Base-by-base conservation (phyloP, 2,888 invertebrate genomes). In the Sthenelais limicola region DNA sequence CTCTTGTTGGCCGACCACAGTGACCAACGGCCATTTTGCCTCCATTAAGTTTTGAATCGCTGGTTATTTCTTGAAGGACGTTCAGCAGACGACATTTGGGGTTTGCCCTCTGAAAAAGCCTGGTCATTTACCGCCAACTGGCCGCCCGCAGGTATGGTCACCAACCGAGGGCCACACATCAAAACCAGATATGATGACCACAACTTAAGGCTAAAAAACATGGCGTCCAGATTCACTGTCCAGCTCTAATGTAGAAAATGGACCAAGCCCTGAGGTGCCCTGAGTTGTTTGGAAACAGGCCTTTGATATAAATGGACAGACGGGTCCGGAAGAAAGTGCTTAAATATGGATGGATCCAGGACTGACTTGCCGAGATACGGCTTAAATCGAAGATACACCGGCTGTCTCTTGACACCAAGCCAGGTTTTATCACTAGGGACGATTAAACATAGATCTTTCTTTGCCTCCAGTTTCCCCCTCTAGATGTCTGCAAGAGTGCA, bases 201-300 rank as follows among this genome's bases (percentile, higher is more conserved):
- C 3, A 32, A 32, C 56, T 5, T 12, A 24, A 24, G 33, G 33
- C 28, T n/a, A 15, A 56, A 15, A n/a, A 4, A 32, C 30, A 18
- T 5, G 32, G 56, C 56, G 49, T 49, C n/a, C n/a, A n/a, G n/a
- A n/a, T n/a, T n/a, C n/a, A n/a, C n/a, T n/a, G n/a, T n/a, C n/a
- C n/a, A n/a, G n/a, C 56, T 33, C 56, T 56, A 56, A 56, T 56
- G 56, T 56, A 56, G 56, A 56, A 56, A 56, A 56, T 56, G 56
- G 56, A 56, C 56, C 21, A 15, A 5, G 56, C n/a, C 32, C 56
- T 33, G 56, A 32, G 32, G 56, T 15, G 9, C 18, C 32, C 56
- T 32, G 28, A 33, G 32, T 56, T 56, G 56, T 56, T 56, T 56
- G 33, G 56, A 56, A 56, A 56, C 56, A 56, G 56, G 30, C 32